A percentile compares a stretch with the other conserved stretches of the same genome.
Evolutionary conservation across 2,888 invertebrate species (phyloP).

Genomic region (Dicyrtomina minuta): DNA sequence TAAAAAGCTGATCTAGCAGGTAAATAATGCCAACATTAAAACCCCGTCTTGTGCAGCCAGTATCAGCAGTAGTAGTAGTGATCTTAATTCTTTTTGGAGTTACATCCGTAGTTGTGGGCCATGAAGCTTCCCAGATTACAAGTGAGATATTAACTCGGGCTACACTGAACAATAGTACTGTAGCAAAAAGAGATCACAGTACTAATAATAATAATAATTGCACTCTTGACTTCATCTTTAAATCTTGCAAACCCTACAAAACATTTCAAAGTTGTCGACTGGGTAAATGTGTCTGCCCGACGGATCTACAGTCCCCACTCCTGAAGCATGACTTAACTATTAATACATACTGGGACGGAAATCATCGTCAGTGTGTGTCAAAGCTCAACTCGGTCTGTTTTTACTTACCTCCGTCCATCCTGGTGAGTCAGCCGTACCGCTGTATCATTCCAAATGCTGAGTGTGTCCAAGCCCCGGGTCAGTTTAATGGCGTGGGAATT

Average conservation of each 20-base stretch:
- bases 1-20: too few relatives aligned
- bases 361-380: conserved; percentile 10
- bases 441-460: conserved; percentile 1
- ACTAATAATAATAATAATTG: background rate
- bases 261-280: conserved; percentile 2
- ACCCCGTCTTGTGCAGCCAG: too few relatives aligned
- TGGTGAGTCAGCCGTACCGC: conserved; percentile 15
- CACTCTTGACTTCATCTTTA: background rate
- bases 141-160: too few relatives aligned
- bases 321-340: background rate
- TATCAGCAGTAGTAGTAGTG: too few relatives aligned
- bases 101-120: too few relatives aligned
- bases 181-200: too few relatives aligned
- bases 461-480: conserved; percentile 2
- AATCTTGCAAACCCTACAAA: conserved; percentile 2
- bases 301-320: background rate
- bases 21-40: too few relatives aligned
- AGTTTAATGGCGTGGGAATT: background rate
- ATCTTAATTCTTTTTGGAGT: too few relatives aligned
- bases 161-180: too few relatives aligned
- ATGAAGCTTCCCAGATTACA: too few relatives aligned
- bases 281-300: conserved; percentile 16
- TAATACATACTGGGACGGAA: conserved; percentile 13
- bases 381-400: conserved; percentile 17
- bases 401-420: background rate